Evolutionary conservation across 2,113 vertebrate genomes (phyloP), one percentile per base, ranked within the genome.

Genomic region (Malurus melanocephalus): DNA sequence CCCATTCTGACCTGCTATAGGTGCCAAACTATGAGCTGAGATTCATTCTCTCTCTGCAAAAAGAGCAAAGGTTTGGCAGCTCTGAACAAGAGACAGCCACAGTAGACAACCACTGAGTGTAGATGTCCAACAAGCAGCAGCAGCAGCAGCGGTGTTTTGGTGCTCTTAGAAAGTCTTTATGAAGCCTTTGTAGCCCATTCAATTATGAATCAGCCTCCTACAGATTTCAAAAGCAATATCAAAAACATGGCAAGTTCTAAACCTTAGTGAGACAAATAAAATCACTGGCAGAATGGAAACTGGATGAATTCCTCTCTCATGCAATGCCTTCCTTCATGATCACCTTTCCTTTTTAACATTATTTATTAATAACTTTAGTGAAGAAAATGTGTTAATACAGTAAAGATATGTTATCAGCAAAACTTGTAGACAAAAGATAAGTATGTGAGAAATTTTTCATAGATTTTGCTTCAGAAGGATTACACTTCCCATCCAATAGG

Each of bases 71-170:
- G 18, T 46, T 53, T 86, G 56, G 26, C n/a, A 79, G 42, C 22
- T 74, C 53, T 86, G 59, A 76, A 60, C 19, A 51, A n/a, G 35
- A 59, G 67, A 21, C 38, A 88, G 35, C 4, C 27, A 16, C 10
- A 42, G 42, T 3, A 75, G 22, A 21, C 68, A 32, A 45, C 45
- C 2, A 0, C 19, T 28, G 49, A 76, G 20, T 14, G 26, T 35
- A 69, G 60, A 71, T 21, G 49, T 78, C 52, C 90, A 90, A 56
- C 30, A 68, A 72, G 53, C 26, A 78, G 38, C 38, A 38, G 38
- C 35, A 38, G 35, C 38, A 38, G 10, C 0, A 2, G 46, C 42
- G 43, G 7, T 0, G 0, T 18, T 48, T 12, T 48, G 48, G 27
- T 18, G 33, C 4, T 45, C 27, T 32, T 55, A 72, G 22, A 57